Evolutionary conservation across 2,113 vertebrate species (phyloP).

Genomic region (Tichodroma muraria): DNA sequence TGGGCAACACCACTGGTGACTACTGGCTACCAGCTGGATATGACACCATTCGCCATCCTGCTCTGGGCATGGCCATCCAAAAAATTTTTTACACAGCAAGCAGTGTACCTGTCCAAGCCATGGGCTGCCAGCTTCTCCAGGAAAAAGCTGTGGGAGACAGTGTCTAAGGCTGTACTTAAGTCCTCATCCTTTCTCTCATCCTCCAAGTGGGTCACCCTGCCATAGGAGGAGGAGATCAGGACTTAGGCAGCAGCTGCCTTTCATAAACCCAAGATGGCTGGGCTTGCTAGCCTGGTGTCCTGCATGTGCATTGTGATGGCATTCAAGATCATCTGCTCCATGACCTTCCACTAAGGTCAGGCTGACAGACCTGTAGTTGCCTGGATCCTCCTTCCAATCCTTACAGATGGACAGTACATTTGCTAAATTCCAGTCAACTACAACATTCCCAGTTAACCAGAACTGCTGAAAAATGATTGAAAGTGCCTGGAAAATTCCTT

Average conservation of each 20-base stretch:
- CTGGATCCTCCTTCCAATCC: background rate
- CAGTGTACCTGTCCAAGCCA: background rate
- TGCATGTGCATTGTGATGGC: background rate
- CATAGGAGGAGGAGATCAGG: background rate
- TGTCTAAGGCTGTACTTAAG: background rate
- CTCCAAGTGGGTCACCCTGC: background rate
- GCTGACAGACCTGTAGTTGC: background rate
- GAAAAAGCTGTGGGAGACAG: background rate
- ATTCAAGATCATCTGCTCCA: background rate
- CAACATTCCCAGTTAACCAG: background rate
- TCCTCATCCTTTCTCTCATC: background rate
- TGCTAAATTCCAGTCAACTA: background rate
- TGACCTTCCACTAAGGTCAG: background rate
- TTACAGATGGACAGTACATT: background rate
- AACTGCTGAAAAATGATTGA: background rate
- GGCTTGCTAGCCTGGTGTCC: background rate
- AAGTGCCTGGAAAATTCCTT: background rate
- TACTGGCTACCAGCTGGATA: background rate
- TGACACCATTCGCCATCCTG: background rate
- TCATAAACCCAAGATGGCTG: background rate
- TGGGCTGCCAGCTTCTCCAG: background rate
- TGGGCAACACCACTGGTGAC: background rate
- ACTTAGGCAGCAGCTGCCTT: background rate
- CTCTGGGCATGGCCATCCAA: background rate
- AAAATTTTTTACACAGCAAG: background rate